phyloP scores from a whole-genome alignment of 2,113 vertebrate species.

The Dipodomys merriami region DNA sequence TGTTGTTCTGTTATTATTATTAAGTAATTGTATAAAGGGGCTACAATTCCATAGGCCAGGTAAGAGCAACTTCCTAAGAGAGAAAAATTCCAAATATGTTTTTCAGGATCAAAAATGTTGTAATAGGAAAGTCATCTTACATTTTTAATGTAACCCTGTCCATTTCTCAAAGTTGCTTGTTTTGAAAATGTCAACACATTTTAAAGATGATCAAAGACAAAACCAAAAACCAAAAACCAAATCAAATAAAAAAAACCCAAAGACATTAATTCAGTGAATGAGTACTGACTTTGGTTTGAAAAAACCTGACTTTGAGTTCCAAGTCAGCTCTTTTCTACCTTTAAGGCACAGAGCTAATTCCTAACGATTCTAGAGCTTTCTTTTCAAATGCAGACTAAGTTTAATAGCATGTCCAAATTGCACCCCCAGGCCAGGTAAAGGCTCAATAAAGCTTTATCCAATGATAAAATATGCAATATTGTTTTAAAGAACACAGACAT shows the following conservation, averaged over 20 bases:
- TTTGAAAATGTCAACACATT: slow-evolving; percentile 28
- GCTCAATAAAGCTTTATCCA: neutral
- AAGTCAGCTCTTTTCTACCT: neutral
- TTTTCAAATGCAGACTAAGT: neutral
- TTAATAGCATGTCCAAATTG: neutral
- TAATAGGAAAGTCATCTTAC: neutral
- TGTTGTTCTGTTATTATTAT: no score
- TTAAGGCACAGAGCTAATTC: neutral
- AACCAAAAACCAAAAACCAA: neutral
- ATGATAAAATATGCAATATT: neutral
- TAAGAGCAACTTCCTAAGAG: neutral
- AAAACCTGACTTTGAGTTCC: slow-evolving; percentile 5
- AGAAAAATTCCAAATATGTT: neutral
- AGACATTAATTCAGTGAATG: neutral
- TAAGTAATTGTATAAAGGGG: no score
- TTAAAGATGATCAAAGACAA: slow-evolving; percentile 56
- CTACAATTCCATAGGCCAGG: no score
- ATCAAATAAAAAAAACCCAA: neutral
- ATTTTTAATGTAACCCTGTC: neutral
- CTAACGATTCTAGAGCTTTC: neutral
- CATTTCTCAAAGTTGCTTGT: neutral
- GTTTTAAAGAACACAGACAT: no score
- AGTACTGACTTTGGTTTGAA: neutral
- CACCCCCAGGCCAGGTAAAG: neutral
- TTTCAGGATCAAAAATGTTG: neutral